Base-by-base conservation (phyloP, 2,797 vertebrate species). In the Phaenicophaeus curvirostris region DNA sequence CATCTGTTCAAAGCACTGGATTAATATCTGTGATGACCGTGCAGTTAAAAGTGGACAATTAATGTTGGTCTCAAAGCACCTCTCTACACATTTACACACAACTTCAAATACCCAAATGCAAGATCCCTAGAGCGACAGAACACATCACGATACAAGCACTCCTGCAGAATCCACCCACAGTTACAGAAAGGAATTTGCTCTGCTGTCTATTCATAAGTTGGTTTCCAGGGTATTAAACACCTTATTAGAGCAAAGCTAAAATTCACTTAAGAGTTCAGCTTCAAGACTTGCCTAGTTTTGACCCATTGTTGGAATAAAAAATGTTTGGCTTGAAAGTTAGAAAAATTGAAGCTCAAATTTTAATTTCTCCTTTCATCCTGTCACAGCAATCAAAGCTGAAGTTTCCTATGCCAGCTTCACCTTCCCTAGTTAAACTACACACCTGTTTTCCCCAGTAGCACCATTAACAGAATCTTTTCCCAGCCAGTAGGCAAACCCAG, bases 401-500 rank as follows among this genome's bases (percentile, higher is more conserved):
- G 42, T 44, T 44, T 44, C 42, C 42, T 44, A 16, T 44, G 15
- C 15, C 42, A 44, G 42, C 42, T 44, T 44, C 14, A 16, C 42
- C 44, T 7, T 44, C 42, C 15, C 42, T 18, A 16, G 42, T 44
- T 44, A 16, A 16, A 44, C 42, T 44, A 16, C 18, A 18, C 42
- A 16, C 42, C 18, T 31, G 18, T 55, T 65, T 72, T 24, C 23
- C 48, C 69, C 31, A 33, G 44, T 88, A 69, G 41, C 76, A 92
- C 79, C 71, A 8, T 44, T 44, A 59, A 35, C 5, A 65, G 89
- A 46, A 87, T 41, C 68, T 86, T 93, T 95, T 80, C 66, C 42
- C 21, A 92, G 74, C 35, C 94, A 87, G 42, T 44, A 96, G 42
- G 82, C 74, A 95, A 93, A 95, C 37, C n/a, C 30, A 94, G 76